A percentile compares a stretch with the other conserved stretches of the same genome.
Conservation (phyloP, 1,140 invertebrate species). For the Amphibalanus amphitrite region DNA sequence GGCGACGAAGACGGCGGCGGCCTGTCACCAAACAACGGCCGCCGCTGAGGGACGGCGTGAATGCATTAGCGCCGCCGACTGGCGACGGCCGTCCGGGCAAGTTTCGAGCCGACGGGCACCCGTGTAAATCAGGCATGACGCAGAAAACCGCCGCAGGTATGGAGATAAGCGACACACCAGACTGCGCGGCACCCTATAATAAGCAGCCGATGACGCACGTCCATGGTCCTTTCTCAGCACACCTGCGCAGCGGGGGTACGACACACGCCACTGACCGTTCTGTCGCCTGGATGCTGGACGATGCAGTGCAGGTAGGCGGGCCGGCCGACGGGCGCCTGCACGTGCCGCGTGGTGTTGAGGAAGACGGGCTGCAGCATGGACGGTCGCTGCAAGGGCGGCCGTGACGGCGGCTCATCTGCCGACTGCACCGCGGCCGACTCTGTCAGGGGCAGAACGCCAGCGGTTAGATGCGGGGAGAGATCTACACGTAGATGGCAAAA, state of each 20-base stretch:
- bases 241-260: no score
- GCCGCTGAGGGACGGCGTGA: neutral
- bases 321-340: neutral
- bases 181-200: no score
- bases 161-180: no score
- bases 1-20: no score
- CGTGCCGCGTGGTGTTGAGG: neutral
- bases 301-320: neutral
- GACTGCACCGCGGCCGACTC: neutral
- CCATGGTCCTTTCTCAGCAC: no score
- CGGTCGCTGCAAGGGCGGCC: neutral
- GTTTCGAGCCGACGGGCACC: no score
- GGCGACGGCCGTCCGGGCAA: no score
- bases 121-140: neutral
- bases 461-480: no score
- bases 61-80: neutral
- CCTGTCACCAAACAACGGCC: neutral
- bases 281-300: neutral
- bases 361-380: neutral
- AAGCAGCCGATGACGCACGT: no score
- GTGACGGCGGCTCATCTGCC: neutral
- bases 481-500: no score
- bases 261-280: neutral
- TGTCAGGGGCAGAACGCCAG: no score
- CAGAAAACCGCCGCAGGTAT: no score